Evolutionary conservation across 2,797 vertebrate genomes (phyloP), one percentile per base, ranked within the genome.

Genomic region (Hozukius guyotensis): DNA sequence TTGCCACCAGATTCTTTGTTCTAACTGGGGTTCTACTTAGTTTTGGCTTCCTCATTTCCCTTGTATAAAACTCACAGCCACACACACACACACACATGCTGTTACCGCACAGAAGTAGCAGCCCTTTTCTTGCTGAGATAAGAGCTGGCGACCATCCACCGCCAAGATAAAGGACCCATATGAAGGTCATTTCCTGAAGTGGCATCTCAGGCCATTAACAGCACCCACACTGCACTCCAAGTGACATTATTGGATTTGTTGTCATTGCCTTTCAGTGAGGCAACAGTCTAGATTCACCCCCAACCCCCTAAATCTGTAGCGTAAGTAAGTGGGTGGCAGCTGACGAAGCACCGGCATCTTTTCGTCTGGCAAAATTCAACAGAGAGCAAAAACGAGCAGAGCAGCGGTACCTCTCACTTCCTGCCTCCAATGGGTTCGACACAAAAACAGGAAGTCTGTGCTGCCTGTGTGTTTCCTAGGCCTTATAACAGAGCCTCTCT

Each of bases 381-480:
- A 79, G 61, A 81, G 49, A 71, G 75, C 52, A 67, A 74, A 76
- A 55, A 81, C 18, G 71, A 79, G 69, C 71, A 81, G 55, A 89
- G 74, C 78, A 77, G 89, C 64, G 3, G 80, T 88, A 90, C 80
- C 82, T 88, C 84, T 91, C 86, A 92, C 85, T 93, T 94, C 93
- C 93, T 94, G 93, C 80, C 89, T 91, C 89, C 87, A 83, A 34
- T 87, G 76, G 82, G 79, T 66, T 86, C 68, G 25, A 81, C 71
- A 89, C 89, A 90, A 94, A 93, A 94, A 94, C 94, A 94, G 93
- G 94, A 95, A 94, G 89, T 89, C 73, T 83, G 88, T 56, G 77
- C 78, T 89, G 89, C 87, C 82, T 86, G 76, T 92, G 88, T 75
- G 84, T 84, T 92, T 93, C 90, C 88, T 88, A 85, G 86, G 65